Conservation (phyloP, 2,888 invertebrate genomes). For the Dasypolia templi region DNA sequence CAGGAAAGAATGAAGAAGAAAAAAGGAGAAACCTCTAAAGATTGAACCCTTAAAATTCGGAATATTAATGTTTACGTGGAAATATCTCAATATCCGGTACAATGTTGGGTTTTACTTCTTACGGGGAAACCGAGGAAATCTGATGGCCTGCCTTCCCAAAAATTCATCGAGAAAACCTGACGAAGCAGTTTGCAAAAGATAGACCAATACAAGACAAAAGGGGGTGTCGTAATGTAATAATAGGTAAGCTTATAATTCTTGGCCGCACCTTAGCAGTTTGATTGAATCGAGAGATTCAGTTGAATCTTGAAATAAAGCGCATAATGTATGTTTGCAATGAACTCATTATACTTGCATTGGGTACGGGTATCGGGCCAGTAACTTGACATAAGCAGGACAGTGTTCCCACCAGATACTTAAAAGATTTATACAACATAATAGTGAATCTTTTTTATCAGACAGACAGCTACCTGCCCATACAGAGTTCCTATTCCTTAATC, state of each 20-base stretch:
- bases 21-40: not conserved
- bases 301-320: slow-evolving; percentile 39
- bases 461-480: not conserved
- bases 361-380: slow-evolving; percentile 26
- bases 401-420: slow-evolving; percentile 36
- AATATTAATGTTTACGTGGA: not conserved
- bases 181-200: not conserved
- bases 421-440: slow-evolving; percentile 4
- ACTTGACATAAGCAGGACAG: slow-evolving; percentile 9
- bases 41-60: not conserved
- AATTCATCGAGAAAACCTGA: not conserved
- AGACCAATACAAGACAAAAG: not conserved
- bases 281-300: slow-evolving; percentile 37
- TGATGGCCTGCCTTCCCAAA: not conserved
- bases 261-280: slow-evolving; percentile 18
- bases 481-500: not conserved
- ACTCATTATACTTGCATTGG: slow-evolving; percentile 54
- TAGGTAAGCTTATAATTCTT: slow-evolving; percentile 30
- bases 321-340: slow-evolving; percentile 58
- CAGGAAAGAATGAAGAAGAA: not conserved
- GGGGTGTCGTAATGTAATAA: too few relatives aligned
- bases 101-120: not conserved
- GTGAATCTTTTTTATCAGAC: slow-evolving; percentile 7
- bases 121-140: not conserved
- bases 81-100: not conserved